These are phyloP conservation scores for Pygoscelis antarcticus DNA, from an alignment of 2,113 vertebrate species.

Conservation along the genomic window DNA sequence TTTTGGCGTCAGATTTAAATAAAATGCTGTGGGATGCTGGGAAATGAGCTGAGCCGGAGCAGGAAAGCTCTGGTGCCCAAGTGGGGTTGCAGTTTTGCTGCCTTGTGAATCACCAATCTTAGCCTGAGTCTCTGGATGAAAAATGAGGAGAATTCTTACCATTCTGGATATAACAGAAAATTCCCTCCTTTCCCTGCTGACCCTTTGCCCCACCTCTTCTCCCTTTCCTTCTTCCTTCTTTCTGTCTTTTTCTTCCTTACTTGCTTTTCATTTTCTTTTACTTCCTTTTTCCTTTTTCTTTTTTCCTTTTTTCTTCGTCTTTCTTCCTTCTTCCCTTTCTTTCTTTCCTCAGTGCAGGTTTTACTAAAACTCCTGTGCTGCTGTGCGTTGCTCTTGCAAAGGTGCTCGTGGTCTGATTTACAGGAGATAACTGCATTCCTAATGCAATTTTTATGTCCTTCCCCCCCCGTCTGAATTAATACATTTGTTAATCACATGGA, in stretches of 20 bases:
- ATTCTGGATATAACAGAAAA: background rate
- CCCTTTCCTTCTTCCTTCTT: background rate
- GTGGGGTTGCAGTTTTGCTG: background rate
- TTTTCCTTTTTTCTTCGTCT: rapidly evolving
- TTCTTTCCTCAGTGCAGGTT: background rate
- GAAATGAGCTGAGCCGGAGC: background rate
- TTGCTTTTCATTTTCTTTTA: too few relatives aligned
- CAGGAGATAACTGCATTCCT: constrained; percentile 39
- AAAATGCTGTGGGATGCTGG: background rate
- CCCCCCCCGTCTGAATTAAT: constrained; percentile 39
- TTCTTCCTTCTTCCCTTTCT: background rate
- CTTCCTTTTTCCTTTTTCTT: rapidly evolving
- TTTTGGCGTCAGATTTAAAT: background rate
- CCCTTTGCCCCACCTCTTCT: background rate
- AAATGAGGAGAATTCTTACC: background rate
- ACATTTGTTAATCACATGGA: constrained; percentile 36
- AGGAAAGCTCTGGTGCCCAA: background rate
- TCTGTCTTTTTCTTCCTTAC: rapidly evolving
- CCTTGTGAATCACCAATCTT: background rate
- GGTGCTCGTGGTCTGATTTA: background rate
- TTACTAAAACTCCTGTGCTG: background rate
- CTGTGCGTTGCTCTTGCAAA: background rate
- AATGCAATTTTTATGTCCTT: constrained; percentile 45
- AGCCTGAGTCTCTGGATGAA: background rate
- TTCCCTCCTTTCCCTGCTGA: background rate